Base-by-base conservation (phyloP, 2,888 invertebrate species). In the Allygus modestus region DNA sequence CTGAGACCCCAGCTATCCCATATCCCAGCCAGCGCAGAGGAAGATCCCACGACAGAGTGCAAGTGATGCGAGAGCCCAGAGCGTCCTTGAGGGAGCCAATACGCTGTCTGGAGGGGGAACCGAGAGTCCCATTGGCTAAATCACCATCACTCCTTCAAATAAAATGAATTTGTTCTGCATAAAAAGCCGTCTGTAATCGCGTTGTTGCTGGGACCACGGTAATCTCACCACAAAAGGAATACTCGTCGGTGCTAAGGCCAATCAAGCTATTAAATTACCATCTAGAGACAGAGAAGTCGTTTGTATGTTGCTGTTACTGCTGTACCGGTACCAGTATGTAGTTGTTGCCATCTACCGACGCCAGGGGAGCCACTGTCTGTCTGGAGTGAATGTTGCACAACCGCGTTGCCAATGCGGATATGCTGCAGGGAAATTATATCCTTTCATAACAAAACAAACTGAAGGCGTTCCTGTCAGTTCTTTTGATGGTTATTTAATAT, bases 141-240 rank as follows among this genome's bases (percentile, higher is more conserved):
- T 71, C 71, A 37, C 41, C 71, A 28, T 71, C 71, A 71, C 71
- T 41, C 41, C 71, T 71, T 69, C 71, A 71, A 71, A 71, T 71
- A 71, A 71, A 71, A 71, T 41, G 37, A 71, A 69, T 69, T 69
- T 69, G 71, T 71, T 41, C 71, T 41, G 71, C 71, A 71, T 71
- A 71, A 65, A 65, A 65, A 65, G 65, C 23, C 41, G 71, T 71
- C 71, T 71, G n/a, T 41, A 37, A 71, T 41, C 20, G 71, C 65
- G 65, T 28, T 17, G 54, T 23, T 2, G 5, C 65, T 1, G 65
- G 26, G 71, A 69, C 9, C 15, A 69, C 31, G 26, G n/a, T 20
- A 20, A 20, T 69, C 71, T n/a, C 20, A 20, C 1, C 71, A 71
- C 71, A 71, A 28, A 69, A 31, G 31, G 69, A 61, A 69, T 31